These are phyloP conservation scores for Lophochroa leadbeateri DNA, from an alignment of 2,113 vertebrate genomes.

Conservation along the genomic window DNA sequence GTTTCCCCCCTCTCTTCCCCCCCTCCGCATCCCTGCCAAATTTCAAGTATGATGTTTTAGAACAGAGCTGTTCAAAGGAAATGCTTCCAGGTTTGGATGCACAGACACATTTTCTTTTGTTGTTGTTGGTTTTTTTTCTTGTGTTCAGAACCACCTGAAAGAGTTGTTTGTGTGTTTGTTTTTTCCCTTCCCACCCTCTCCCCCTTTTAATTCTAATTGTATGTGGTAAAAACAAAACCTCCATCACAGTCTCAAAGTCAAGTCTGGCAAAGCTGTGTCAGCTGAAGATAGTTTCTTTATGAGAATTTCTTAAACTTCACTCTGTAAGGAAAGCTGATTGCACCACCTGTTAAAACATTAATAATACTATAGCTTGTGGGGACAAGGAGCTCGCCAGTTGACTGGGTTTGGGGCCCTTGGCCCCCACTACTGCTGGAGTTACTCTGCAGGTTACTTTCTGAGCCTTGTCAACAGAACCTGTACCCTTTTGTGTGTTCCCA, in stretches of 20 bases:
- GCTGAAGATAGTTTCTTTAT: neutral
- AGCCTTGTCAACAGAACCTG: accelerated
- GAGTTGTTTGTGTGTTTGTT: neutral
- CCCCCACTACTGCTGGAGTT: neutral
- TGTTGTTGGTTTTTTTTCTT: neutral
- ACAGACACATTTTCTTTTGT: neutral
- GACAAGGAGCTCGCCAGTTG: neutral
- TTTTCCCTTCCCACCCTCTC: accelerated
- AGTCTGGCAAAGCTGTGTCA: neutral
- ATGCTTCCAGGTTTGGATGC: neutral
- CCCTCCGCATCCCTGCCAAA: neutral
- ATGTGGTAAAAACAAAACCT: neutral
- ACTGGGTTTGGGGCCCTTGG: neutral
- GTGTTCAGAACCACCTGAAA: neutral
- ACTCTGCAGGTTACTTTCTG: neutral
- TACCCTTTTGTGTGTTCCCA: neutral
- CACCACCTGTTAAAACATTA: neutral
- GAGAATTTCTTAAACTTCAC: neutral
- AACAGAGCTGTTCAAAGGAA: neutral
- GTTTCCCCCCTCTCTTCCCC: neutral
- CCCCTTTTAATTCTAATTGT: neutral
- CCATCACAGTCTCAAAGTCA: neutral
- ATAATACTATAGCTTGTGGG: neutral
- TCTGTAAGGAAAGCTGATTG: neutral
- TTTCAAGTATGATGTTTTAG: neutral